Evolutionary conservation across 2,113 vertebrate species (phyloP).

Genomic region (Canis aureus): DNA sequence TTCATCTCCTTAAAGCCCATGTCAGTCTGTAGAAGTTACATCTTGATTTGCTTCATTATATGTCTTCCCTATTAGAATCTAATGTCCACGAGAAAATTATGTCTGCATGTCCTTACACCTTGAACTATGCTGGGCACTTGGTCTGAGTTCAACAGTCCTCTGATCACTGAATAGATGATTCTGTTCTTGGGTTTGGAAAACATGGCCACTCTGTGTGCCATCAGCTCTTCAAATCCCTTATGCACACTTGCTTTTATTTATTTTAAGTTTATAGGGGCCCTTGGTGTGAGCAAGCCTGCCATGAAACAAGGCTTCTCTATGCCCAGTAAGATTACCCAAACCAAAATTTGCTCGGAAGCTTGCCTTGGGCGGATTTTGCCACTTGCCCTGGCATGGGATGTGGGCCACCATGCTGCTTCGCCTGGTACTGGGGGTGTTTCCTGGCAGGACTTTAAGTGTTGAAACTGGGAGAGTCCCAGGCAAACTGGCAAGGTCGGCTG

Average conservation of each 20-base stretch:
- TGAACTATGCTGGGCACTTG: neutral
- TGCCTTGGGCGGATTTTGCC: neutral
- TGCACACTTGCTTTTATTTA: neutral
- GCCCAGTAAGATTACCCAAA: neutral
- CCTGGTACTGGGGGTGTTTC: neutral
- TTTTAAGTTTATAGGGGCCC: neutral
- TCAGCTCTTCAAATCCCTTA: neutral
- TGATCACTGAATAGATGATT: neutral
- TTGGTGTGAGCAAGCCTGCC: neutral
- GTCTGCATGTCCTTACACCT: accelerated
- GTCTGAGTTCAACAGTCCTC: neutral
- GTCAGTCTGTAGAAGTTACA: neutral
- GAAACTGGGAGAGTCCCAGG: neutral
- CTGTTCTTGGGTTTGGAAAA: neutral
- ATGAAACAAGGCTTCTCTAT: neutral
- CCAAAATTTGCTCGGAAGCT: neutral
- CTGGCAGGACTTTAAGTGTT: neutral
- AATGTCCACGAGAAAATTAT: neutral
- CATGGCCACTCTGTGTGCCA: neutral
- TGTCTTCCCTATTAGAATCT: neutral
- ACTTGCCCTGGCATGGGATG: neutral
- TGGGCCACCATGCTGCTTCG: neutral
- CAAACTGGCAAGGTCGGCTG: neutral
- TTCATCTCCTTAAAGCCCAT: neutral
- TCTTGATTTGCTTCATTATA: neutral